Percentiles rank a stretch among this genome's conserved stretches.
Evolutionary conservation across 1,140 invertebrate species (phyloP).

Genomic region (Colletes latitarsis): DNA sequence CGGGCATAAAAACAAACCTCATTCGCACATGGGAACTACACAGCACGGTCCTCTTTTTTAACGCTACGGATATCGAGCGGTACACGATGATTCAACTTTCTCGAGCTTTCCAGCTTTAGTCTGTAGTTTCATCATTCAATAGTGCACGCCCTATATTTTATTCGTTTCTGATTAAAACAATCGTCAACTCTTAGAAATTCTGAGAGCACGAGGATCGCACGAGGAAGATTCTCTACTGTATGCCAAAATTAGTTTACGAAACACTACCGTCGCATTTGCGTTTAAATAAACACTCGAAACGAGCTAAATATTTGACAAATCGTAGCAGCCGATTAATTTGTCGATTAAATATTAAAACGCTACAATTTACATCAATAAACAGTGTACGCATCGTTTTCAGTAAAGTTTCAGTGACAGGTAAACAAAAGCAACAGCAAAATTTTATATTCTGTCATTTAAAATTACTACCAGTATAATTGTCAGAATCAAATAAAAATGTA

Average conservation of each 20-base stretch:
- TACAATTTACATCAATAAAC: not conserved
- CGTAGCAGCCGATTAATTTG: not conserved
- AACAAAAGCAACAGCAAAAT: slow-evolving; percentile 2
- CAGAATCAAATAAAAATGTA: not conserved
- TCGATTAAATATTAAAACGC: not conserved
- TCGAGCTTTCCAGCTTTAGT: slow-evolving; percentile 54
- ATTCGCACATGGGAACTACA: slow-evolving; percentile 5
- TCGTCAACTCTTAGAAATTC: not conserved
- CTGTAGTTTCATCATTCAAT: slow-evolving; percentile 58
- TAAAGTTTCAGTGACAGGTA: not conserved
- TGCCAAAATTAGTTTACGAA: not conserved
- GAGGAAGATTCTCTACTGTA: not conserved
- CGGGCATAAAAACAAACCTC: not conserved
- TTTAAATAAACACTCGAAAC: not conserved
- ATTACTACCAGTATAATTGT: not conserved
- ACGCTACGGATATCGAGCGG: slow-evolving; percentile 64
- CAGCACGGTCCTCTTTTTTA: slow-evolving; percentile 43
- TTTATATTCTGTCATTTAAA: not conserved
- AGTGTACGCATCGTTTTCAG: not conserved
- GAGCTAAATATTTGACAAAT: not conserved
- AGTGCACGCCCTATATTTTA: slow-evolving; percentile 20
- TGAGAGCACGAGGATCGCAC: not conserved
- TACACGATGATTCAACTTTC: slow-evolving; percentile 57
- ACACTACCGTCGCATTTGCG: not conserved
- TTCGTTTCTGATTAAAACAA: not conserved